Evolutionary conservation across 92 coral and sea anemone genomes (phyloP), one percentile per base, ranked within the genome.

Genomic region (Siderastrea siderea): DNA sequence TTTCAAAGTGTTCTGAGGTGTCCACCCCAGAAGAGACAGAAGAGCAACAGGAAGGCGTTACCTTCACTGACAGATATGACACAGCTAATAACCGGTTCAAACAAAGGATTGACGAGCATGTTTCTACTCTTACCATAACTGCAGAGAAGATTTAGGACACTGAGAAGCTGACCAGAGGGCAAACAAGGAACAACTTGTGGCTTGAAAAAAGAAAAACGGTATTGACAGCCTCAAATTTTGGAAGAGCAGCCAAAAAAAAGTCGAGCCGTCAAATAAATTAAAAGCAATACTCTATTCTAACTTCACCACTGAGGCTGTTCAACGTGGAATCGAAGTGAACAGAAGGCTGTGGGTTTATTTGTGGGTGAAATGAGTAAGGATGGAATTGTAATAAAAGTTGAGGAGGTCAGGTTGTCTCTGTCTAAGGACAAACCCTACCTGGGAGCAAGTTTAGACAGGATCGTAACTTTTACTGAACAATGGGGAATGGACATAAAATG

Each of bases 221-320:
- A 59, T 47, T 87, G 83, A 87, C 94, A 69, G 86, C 94, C 46
- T 91, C 92, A 91, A 87, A 91, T 84, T 91, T 91, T 83, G 94
- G 92, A 49, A 87, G 61, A 17, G 87, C 80, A 2, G 87, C 80
- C 57, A 83, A 83, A 83, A 72, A 49, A 87, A 81, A 57, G 89
- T 82, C 46, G 94, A 91, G 55, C 94, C 91, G 0, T 82, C 85
- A 72, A 91, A 91, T 65, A 91, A 91, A 91, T 52, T 83, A 10
- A 91, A 91, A n/a, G 74, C 91, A 50, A 91, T 91, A 69, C 72
- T 91, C 19, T 91, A 87, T 6, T 3, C 75, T 68, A 84, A 84
- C 48, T 84, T 89, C 17, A 81, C 78, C 47, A 91, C 94, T 47
- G 91, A 91, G 72, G 91, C 89, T 66, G 75, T 84, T 16, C 82